These are phyloP conservation scores for Gymnothorax reevesii DNA, from an alignment of 2,797 vertebrate genomes.

Conservation along the genomic window DNA sequence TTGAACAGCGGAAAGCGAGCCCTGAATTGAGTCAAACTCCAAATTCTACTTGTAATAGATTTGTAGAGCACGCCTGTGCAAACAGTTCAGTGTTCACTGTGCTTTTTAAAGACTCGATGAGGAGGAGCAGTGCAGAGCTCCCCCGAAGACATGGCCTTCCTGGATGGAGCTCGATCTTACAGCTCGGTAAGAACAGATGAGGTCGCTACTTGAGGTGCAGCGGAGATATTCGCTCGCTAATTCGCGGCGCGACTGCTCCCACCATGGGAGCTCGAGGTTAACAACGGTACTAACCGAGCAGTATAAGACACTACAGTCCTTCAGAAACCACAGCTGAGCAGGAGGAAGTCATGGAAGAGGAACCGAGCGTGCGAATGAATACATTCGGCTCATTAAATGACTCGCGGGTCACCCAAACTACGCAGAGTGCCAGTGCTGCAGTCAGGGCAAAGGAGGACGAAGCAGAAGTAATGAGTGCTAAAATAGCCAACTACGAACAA, in stretches of 20 bases:
- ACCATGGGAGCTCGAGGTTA: no score
- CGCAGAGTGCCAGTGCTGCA: background rate
- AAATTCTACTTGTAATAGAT: conserved; percentile 34
- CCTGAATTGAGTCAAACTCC: background rate
- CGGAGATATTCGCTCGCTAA: conserved; percentile 40
- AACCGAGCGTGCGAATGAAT: no score
- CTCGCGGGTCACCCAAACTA: background rate
- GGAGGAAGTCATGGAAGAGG: no score
- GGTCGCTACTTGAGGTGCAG: conserved; percentile 32
- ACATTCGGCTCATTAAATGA: no score
- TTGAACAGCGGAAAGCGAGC: conserved; percentile 37
- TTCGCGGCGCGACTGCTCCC: background rate
- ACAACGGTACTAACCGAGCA: no score
- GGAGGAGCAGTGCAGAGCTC: conserved; percentile 45
- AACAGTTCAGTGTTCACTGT: conserved; percentile 42
- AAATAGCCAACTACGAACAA: background rate
- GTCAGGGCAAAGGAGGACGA: background rate
- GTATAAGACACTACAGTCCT: no score
- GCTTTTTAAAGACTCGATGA: conserved; percentile 44
- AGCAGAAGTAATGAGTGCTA: background rate
- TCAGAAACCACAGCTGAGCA: no score
- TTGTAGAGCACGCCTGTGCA: conserved; percentile 43
- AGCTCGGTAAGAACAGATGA: conserved; percentile 38
- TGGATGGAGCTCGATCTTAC: conserved; percentile 29
- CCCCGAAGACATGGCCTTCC: background rate